A percentile compares a stretch with the other conserved stretches of the same genome.
phyloP scores from a whole-genome alignment of 2,888 invertebrate genomes.

The Ariolimax columbianus region DNA sequence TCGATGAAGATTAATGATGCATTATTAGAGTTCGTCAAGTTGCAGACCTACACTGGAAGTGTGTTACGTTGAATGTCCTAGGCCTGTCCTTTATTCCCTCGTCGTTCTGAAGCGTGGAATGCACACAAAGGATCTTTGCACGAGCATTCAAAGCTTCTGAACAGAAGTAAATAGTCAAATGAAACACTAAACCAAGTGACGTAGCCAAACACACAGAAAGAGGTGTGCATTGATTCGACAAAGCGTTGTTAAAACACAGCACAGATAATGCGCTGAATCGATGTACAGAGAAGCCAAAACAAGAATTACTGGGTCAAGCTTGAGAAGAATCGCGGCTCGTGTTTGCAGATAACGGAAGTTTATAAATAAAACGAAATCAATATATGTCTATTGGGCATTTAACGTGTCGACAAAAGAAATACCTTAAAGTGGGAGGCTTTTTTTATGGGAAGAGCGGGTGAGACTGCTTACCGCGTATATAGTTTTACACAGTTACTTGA shows the following conservation, averaged over 20 bases:
- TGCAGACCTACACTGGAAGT: not conserved
- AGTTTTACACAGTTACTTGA: too few relatives aligned
- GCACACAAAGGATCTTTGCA: not conserved
- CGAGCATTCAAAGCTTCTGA: not conserved
- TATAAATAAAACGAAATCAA: too few relatives aligned
- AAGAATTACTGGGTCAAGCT: not conserved
- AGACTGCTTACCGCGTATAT: too few relatives aligned
- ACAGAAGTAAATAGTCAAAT: slow-evolving; percentile 1
- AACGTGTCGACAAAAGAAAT: too few relatives aligned
- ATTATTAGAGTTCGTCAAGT: not conserved
- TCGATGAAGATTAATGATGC: not conserved
- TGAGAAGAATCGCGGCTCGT: not conserved
- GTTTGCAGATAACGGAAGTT: not conserved
- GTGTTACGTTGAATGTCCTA: not conserved
- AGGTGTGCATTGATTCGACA: not conserved
- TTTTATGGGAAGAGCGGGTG: too few relatives aligned
- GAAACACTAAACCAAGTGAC: not conserved
- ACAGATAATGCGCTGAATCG: slow-evolving; percentile 6
- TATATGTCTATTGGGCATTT: not conserved
- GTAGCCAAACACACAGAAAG: not conserved
- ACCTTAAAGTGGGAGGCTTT: too few relatives aligned
- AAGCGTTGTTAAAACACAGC: not conserved
- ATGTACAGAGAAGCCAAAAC: not conserved
- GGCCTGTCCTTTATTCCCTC: not conserved
- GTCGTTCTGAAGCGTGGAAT: not conserved